Evolutionary conservation across 2,888 invertebrate species (phyloP).

Genomic region (Perizoma affinitatum): DNA sequence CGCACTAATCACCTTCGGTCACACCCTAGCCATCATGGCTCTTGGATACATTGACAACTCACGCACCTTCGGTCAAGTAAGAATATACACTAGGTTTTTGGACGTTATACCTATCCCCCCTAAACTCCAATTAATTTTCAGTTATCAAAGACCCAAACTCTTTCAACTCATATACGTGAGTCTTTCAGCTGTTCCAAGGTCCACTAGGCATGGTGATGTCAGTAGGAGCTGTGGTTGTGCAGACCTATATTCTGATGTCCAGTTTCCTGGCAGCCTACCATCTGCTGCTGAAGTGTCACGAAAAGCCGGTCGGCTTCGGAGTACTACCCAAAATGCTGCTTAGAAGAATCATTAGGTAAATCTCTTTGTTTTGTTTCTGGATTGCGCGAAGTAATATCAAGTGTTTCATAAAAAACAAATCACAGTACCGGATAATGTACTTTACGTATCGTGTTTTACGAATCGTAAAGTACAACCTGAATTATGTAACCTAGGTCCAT

Average conservation of each 20-base stretch:
- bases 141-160: too few relatives aligned
- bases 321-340: background rate
- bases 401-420: too few relatives aligned
- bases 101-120: too few relatives aligned
- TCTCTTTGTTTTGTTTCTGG: too few relatives aligned
- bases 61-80: background rate
- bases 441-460: background rate
- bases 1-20: background rate
- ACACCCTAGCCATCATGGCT: background rate
- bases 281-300: constrained; percentile 30
- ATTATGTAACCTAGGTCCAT: too few relatives aligned
- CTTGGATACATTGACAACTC: constrained; percentile 1
- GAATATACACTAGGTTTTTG: background rate
- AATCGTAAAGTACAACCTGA: too few relatives aligned
- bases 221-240: constrained; percentile 46
- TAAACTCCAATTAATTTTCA: too few relatives aligned
- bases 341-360: constrained; percentile 4
- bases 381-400: too few relatives aligned
- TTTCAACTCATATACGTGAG: too few relatives aligned
- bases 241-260: constrained; percentile 45
- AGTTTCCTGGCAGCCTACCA: constrained; percentile 47
- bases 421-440: too few relatives aligned
- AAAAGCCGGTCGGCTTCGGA: background rate
- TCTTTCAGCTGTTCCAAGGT: constrained; percentile 3
- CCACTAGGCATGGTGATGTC: constrained; percentile 34